Evolutionary conservation across 2,888 invertebrate species (phyloP).

Genomic region (Epinotia nisella): DNA sequence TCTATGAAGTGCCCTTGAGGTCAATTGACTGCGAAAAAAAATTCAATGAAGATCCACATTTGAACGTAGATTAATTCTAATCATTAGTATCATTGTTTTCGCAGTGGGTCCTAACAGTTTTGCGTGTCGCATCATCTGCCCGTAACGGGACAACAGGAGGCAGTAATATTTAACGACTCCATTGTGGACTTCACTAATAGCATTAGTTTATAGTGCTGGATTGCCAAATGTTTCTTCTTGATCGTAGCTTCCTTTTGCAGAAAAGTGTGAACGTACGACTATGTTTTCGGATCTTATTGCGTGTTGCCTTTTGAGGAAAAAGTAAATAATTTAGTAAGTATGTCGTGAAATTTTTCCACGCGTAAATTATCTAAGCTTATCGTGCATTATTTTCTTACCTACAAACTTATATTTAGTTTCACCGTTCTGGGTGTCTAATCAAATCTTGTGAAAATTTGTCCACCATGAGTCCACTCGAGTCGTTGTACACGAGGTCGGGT

Average conservation of each 20-base stretch:
- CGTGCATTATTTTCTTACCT: too few relatives aligned
- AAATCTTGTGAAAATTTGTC: too few relatives aligned
- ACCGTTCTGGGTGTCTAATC: too few relatives aligned
- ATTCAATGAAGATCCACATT: conserved; percentile 12
- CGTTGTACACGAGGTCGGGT: too few relatives aligned
- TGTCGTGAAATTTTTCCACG: background rate
- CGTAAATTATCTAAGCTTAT: background rate
- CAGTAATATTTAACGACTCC: conserved; percentile 78
- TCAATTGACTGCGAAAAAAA: conserved; percentile 1
- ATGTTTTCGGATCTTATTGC: background rate
- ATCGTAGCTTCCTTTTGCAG: conserved; percentile 51
- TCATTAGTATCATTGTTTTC: conserved; percentile 52
- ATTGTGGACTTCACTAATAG: conserved; percentile 76
- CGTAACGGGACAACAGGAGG: conserved; percentile 70
- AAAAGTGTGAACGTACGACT: conserved; percentile 1
- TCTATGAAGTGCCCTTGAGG: background rate
- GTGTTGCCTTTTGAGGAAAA: background rate
- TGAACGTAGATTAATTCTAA: conserved; percentile 35
- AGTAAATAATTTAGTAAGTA: background rate
- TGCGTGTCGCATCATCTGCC: conserved; percentile 69
- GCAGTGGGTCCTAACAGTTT: conserved; percentile 61
- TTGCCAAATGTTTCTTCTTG: conserved; percentile 60
- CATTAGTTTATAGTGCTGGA: conserved; percentile 59
- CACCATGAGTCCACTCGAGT: too few relatives aligned
- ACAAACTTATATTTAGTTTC: too few relatives aligned